Percentiles rank a stretch among this genome's conserved stretches.
These are phyloP conservation scores for Poecilia gillii DNA, from an alignment of 2,797 vertebrate genomes.

Conservation along the genomic window DNA sequence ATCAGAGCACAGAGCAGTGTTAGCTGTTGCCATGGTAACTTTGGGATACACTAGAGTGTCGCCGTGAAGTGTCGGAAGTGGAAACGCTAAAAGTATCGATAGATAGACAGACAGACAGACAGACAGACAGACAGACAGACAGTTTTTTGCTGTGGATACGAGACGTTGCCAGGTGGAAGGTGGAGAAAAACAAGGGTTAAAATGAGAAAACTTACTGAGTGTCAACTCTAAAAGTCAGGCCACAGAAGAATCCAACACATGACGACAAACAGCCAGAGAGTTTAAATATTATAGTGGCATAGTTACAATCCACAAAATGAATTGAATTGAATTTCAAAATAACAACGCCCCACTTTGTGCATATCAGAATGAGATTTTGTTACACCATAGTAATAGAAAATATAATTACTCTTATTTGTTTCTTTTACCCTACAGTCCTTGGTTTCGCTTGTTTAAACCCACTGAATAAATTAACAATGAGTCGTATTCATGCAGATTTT, in stretches of 20 bases:
- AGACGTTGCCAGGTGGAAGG: background rate
- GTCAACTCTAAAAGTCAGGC: background rate
- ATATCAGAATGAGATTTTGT: background rate
- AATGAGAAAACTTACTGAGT: background rate
- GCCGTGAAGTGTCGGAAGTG: constrained; percentile 19
- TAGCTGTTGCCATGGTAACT: constrained; percentile 53
- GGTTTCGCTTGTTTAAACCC: background rate
- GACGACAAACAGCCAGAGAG: background rate
- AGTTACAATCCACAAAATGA: background rate
- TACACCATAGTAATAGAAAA: background rate
- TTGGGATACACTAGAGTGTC: constrained; percentile 19
- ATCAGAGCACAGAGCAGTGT: constrained; percentile 21
- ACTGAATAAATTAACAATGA: background rate
- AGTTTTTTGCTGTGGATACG: background rate
- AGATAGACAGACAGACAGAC: background rate
- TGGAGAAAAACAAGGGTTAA: background rate
- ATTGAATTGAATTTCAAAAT: background rate
- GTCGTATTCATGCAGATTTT: background rate
- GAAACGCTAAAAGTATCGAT: constrained; percentile 6
- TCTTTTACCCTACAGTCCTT: background rate
- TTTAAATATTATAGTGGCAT: background rate
- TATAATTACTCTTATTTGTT: background rate
- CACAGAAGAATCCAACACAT: background rate
- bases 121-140: background rate
- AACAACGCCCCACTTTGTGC: background rate